A percentile compares a stretch with the other conserved stretches of the same genome.
Evolutionary conservation across 2,888 invertebrate species (phyloP).

Genomic region (Omphaloscelis lunosa): DNA sequence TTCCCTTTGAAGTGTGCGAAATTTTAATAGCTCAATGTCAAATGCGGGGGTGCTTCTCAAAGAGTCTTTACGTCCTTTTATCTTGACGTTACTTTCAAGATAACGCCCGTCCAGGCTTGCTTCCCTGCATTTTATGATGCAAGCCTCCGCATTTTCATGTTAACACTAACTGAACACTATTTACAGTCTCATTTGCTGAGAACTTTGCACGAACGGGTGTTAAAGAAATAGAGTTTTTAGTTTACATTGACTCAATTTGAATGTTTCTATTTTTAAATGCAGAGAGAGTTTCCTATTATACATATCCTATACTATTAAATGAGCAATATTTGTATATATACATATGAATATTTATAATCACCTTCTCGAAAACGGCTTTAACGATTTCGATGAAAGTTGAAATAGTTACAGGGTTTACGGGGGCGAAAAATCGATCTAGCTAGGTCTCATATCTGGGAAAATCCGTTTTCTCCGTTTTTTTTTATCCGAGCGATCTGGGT

Average conservation of each 20-base stretch:
- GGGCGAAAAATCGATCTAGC: too few species aligned
- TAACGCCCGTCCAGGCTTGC: constrained; percentile 50
- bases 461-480: too few species aligned
- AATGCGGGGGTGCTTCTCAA: constrained; percentile 51
- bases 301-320: too few species aligned
- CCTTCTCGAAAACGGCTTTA: too few species aligned
- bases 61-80: constrained; percentile 65
- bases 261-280: constrained; percentile 3
- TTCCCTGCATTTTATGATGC: constrained; percentile 59
- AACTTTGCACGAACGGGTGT: background rate
- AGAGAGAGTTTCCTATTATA: background rate
- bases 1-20: constrained; percentile 59
- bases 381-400: too few species aligned
- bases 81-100: constrained; percentile 63
- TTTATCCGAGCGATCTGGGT: too few species aligned
- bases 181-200: constrained; percentile 39
- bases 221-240: background rate
- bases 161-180: constrained; percentile 34
- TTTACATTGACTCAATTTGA: constrained; percentile 1
- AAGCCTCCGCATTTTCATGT: constrained; percentile 46
- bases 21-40: constrained; percentile 65
- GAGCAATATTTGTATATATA: too few species aligned
- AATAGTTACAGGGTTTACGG: too few species aligned
- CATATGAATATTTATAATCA: too few species aligned
- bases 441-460: too few species aligned